phyloP scores from a whole-genome alignment of 1,140 invertebrate genomes.

The Neodiprion lecontei region DNA sequence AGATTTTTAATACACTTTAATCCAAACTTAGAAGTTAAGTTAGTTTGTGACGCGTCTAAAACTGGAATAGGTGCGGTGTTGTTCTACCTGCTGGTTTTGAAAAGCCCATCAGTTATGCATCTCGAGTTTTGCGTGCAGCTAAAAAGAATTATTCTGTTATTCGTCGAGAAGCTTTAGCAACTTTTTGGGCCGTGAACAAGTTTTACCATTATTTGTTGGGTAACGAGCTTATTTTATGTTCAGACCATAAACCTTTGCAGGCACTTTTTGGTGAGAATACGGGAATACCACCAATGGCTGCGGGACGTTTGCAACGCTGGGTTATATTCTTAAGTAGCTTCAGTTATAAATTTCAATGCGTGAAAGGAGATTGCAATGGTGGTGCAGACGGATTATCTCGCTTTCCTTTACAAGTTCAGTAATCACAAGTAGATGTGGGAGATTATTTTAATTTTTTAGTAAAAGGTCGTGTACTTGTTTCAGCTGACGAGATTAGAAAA shows the following conservation, averaged over 20 bases:
- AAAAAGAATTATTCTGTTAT: slow-evolving; percentile 42
- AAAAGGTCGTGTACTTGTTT: slow-evolving; percentile 31
- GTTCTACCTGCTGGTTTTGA: slow-evolving; percentile 29
- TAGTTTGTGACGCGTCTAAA: slow-evolving; percentile 46
- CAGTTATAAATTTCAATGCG: slow-evolving; percentile 38
- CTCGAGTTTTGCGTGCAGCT: slow-evolving; percentile 29
- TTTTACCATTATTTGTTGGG: slow-evolving; percentile 55
- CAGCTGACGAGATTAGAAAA: slow-evolving; percentile 23
- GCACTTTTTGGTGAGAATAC: slow-evolving; percentile 41
- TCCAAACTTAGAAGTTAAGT: slow-evolving; percentile 32
- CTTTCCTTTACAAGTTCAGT: slow-evolving; percentile 30
- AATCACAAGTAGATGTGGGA: slow-evolving; percentile 5
- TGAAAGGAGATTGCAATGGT: slow-evolving; percentile 37
- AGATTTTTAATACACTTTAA: slow-evolving; percentile 43
- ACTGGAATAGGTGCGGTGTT: slow-evolving; percentile 51
- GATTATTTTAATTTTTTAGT: slow-evolving; percentile 29
- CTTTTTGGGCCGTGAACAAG: slow-evolving; percentile 34
- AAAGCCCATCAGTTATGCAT: slow-evolving; percentile 50
- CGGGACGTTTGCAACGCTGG: slow-evolving; percentile 41
- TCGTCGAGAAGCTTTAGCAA: slow-evolving; percentile 45
- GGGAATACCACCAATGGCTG: slow-evolving; percentile 37
- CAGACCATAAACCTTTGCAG: slow-evolving; percentile 59
- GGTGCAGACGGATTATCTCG: slow-evolving; percentile 42
- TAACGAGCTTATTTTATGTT: slow-evolving; percentile 46
- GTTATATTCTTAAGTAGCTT: slow-evolving; percentile 43